Conservation (phyloP, 2,888 invertebrate genomes). For the Xestia rhomboidea region DNA sequence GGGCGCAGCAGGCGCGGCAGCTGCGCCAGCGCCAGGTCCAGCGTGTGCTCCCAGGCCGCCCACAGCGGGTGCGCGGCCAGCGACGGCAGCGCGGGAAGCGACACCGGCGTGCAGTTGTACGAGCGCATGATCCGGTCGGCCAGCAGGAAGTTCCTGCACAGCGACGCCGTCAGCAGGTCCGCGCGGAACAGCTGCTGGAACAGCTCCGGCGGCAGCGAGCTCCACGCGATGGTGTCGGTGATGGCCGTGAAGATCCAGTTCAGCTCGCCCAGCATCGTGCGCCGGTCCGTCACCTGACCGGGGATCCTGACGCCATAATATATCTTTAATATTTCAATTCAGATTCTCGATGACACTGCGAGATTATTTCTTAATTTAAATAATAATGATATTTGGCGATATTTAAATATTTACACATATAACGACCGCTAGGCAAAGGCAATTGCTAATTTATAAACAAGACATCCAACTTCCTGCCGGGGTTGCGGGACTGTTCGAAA, state of each 20-base stretch:
- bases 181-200: slow-evolving; percentile 99
- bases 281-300: slow-evolving; percentile 97
- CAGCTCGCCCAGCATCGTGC: slow-evolving; percentile 99
- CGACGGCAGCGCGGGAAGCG: slow-evolving; percentile 96
- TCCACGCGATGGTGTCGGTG: slow-evolving; percentile 99
- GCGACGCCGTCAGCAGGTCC: slow-evolving; percentile 99
- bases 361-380: not conserved
- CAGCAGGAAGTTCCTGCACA: slow-evolving; percentile 98
- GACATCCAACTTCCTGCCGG: not conserved
- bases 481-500: too few species aligned
- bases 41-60: slow-evolving; percentile 99
- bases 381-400: not conserved
- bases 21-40: slow-evolving; percentile 98
- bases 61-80: slow-evolving; percentile 98
- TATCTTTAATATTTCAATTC: not conserved
- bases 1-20: slow-evolving; percentile 94
- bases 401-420: not conserved
- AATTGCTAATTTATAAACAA: not conserved
- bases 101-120: slow-evolving; percentile 99
- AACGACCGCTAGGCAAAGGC: not conserved
- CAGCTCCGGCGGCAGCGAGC: slow-evolving; percentile 97
- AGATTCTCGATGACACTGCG: not conserved
- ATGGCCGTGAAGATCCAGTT: slow-evolving; percentile 99
- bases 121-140: slow-evolving; percentile 98
- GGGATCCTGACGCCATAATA: slow-evolving; percentile 93